Evolutionary conservation across 2,113 vertebrate genomes (phyloP), one percentile per base, ranked within the genome.

Genomic region (Entelurus aequoreus): DNA sequence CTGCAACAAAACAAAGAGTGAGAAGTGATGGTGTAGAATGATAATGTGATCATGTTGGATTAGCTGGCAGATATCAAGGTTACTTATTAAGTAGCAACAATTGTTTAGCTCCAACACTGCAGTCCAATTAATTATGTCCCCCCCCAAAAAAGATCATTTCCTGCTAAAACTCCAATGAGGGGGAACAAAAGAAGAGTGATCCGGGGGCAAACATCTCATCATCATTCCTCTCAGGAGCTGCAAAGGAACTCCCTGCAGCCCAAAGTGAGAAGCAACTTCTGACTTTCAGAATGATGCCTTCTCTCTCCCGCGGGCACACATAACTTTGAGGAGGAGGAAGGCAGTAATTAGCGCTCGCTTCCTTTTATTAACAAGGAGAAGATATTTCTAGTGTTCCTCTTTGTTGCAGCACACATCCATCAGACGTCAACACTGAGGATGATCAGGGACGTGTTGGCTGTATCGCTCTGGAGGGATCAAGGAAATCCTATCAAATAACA

Each of bases 281-380:
- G 56, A 75, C 63, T 77, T 76, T 53, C 63, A 56, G 28, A 38
- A 62, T 58, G 38, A 69, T 60, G 66, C 16, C 11, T 74, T 60
- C 66, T 65, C 55, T 52, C n/a, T 66, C 60, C 47, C 55, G 65
- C 62, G 59, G 60, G 62, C 62, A 62, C 42, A 28, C 28, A 28
- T n/a, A 10, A 46, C n/a, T 50, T 28, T 6, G 47, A 28, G 58
- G 42, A 65, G 59, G 9, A 1, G 42, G 42, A 11, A 6, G 5
- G 5, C 35, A 56, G 66, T 60, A 64, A 66, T 71, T 73, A 61
- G 19, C 1, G 48, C 56, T 54, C 0, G 4, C 58, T 53, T n/a
- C 35, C 38, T 48, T 36, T 67, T 11, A 46, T 12, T 46, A 46
- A 46, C 42, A 12, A 46, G 12, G 42, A 46, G 42, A 46, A 11